Percentiles rank a stretch among this genome's conserved stretches.
Conservation (phyloP, 2,797 vertebrate genomes). For the Acanthurus tractus region DNA sequence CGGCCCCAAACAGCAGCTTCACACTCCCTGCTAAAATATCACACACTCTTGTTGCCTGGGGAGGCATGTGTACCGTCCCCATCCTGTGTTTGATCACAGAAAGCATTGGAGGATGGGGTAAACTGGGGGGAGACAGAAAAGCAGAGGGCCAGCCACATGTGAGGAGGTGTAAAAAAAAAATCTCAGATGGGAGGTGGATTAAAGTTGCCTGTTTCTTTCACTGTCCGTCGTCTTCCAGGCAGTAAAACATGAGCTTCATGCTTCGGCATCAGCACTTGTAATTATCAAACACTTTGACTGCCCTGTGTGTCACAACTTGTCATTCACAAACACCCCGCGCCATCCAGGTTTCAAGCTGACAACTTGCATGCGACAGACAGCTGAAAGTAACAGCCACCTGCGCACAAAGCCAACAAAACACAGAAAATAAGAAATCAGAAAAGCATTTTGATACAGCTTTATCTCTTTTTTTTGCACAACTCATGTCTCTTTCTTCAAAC, state of each 20-base stretch:
- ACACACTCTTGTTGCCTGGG: slow-evolving; percentile 55
- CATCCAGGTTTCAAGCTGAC: slow-evolving; percentile 15
- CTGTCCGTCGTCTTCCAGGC: neutral
- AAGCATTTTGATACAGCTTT: neutral
- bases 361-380: slow-evolving; percentile 2
- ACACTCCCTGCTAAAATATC: slow-evolving; percentile 71
- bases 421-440: neutral
- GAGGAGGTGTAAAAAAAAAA: slow-evolving; percentile 20
- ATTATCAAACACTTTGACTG: slow-evolving; percentile 46
- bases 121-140: neutral
- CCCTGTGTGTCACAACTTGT: slow-evolving; percentile 3
- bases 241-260: slow-evolving; percentile 18
- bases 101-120: slow-evolving; percentile 18
- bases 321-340: neutral
- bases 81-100: slow-evolving; percentile 50
- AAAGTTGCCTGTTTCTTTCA: slow-evolving; percentile 16
- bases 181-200: slow-evolving; percentile 28
- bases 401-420: slow-evolving; percentile 2
- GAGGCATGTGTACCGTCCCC: slow-evolving; percentile 58
- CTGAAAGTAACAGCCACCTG: slow-evolving; percentile 9
- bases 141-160: slow-evolving; percentile 23
- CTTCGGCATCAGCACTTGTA: slow-evolving; percentile 21
- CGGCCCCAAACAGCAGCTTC: slow-evolving; percentile 54
- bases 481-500: neutral
- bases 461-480: slow-evolving; percentile 1